Conservation (phyloP, 2,888 invertebrate species). For the Trachelus troglodyta region DNA sequence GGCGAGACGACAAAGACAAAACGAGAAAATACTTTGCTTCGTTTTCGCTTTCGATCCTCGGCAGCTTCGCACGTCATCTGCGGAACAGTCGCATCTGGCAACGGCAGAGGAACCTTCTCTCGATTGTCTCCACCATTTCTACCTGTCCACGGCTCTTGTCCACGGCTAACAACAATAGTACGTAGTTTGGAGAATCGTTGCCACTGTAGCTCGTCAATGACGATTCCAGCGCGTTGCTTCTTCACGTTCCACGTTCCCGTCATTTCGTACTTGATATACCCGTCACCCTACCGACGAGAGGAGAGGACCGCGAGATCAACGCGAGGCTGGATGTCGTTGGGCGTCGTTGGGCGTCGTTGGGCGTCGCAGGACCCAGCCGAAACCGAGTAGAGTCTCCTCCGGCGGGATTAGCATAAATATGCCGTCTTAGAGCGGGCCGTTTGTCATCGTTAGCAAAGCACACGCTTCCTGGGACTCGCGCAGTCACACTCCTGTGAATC, state of each 20-base stretch:
- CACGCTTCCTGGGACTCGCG: constrained; percentile 65
- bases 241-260: neutral
- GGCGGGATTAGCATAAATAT: constrained; percentile 66
- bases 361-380: neutral
- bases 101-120: too few relatives aligned
- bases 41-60: neutral
- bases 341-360: neutral
- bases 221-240: neutral
- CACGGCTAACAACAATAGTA: too few relatives aligned
- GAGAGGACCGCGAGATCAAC: too few relatives aligned
- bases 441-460: constrained; percentile 67
- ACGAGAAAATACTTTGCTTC: constrained; percentile 7
- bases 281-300: too few relatives aligned
- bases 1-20: constrained; percentile 6
- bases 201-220: neutral
- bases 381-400: constrained; percentile 32
- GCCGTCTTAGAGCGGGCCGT: constrained; percentile 64
- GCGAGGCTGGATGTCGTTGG: neutral
- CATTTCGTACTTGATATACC: neutral
- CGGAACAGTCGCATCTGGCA: neutral
- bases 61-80: neutral
- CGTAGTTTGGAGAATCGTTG: too few relatives aligned
- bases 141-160: too few relatives aligned
- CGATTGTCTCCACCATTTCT: too few relatives aligned
- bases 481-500: constrained; percentile 60